Conservation (phyloP, 2,888 invertebrate species). For the Cheilosia impressa region DNA sequence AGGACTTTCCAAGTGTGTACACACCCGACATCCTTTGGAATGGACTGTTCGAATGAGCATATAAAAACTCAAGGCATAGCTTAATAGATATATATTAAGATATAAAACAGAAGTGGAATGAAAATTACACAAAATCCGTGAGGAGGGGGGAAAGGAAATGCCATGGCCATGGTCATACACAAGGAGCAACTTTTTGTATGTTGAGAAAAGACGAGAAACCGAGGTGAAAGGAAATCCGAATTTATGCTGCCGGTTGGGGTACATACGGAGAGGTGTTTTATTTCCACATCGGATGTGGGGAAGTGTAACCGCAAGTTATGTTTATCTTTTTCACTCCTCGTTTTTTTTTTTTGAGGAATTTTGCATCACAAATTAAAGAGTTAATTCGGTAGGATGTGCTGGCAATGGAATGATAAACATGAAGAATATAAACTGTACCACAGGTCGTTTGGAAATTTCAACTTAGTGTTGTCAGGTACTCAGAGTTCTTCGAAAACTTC, state of each 20-base stretch:
- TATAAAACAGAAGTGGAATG: conserved; percentile 20
- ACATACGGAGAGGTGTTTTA: conserved; percentile 45
- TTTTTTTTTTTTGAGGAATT: background rate
- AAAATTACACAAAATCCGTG: background rate
- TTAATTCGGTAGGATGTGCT: conserved; percentile 29
- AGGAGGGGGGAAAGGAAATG: background rate
- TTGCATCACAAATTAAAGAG: conserved; percentile 28
- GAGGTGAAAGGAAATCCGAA: conserved; percentile 40
- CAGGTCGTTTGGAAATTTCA: no score
- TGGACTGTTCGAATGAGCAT: conserved; percentile 36
- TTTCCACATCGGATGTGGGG: conserved; percentile 61
- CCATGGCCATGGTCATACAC: background rate
- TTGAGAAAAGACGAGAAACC: background rate
- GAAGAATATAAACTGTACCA: no score
- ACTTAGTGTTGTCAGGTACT: no score
- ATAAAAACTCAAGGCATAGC: conserved; percentile 52
- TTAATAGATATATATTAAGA: conserved; percentile 60
- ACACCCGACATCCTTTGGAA: background rate
- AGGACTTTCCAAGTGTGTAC: conserved; percentile 31
- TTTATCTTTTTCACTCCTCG: conserved; percentile 30
- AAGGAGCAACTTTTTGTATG: conserved; percentile 3
- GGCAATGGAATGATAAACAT: no score
- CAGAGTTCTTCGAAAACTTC: no score
- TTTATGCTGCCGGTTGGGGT: conserved; percentile 38
- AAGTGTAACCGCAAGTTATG: conserved; percentile 65